Percentiles rank a stretch among this genome's conserved stretches.
Evolutionary conservation across 2,113 vertebrate genomes (phyloP).

Genomic region (Zosterops lateralis): DNA sequence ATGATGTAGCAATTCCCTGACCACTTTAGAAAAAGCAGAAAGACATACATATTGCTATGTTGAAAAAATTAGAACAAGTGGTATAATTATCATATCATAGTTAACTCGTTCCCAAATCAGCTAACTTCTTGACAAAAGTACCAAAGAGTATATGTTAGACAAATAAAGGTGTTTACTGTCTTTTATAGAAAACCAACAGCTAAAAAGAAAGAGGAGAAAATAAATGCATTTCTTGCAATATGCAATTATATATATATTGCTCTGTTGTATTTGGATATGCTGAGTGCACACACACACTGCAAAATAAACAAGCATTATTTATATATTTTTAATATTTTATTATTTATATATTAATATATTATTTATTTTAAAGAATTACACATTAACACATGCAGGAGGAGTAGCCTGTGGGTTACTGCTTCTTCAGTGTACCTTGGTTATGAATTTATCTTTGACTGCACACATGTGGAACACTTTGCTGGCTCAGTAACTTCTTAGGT

Average conservation of each 20-base stretch:
- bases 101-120: background rate
- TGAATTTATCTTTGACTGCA: background rate
- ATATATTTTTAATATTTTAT: too few relatives aligned
- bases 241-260: background rate
- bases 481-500: background rate
- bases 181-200: background rate
- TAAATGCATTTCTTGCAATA: background rate
- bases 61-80: background rate
- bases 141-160: background rate
- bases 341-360: too few relatives aligned
- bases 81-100: background rate
- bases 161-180: background rate
- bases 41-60: background rate
- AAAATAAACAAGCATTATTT: background rate
- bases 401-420: background rate
- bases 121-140: background rate
- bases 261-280: background rate
- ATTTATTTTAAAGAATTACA: background rate
- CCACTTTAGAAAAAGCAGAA: background rate
- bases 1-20: background rate
- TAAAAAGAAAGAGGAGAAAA: background rate
- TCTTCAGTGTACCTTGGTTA: background rate
- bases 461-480: background rate
- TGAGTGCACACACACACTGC: background rate
- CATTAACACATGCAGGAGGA: background rate